Percentiles rank a stretch among this genome's conserved stretches.
phyloP scores from a whole-genome alignment of 2,888 invertebrate genomes.

The Diaprepes abbreviatus region DNA sequence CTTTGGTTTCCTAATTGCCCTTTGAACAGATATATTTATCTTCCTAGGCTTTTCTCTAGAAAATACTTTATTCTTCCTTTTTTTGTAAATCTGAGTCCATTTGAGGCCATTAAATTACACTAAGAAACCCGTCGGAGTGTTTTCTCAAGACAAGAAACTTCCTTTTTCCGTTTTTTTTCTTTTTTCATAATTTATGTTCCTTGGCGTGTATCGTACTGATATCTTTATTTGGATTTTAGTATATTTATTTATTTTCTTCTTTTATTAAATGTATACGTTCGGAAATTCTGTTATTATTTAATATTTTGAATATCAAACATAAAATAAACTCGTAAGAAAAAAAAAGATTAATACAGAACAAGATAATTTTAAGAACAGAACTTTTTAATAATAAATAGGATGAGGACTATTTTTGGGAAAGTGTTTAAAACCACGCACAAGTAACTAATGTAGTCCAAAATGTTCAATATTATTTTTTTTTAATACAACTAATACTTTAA shows the following conservation, averaged over 20 bases:
- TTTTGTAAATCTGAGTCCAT: slow-evolving; percentile 17
- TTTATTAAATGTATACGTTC: too few species aligned
- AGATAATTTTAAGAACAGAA: too few species aligned
- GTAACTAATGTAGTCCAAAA: too few species aligned
- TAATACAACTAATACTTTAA: too few species aligned
- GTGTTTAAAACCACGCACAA: too few species aligned
- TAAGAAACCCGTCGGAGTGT: slow-evolving; percentile 13
- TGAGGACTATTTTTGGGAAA: too few species aligned
- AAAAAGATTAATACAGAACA: too few species aligned
- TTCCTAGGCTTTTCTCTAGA: not conserved
- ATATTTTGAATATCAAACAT: too few species aligned
- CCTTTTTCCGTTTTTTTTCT: slow-evolving; percentile 5
- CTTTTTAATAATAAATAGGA: too few species aligned
- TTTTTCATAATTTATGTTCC: not conserved
- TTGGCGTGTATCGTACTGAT: not conserved
- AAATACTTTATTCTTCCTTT: not conserved
- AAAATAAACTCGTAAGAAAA: too few species aligned
- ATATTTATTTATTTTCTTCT: not conserved
- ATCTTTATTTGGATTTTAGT: not conserved
- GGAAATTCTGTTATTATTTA: too few species aligned
- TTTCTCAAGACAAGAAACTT: slow-evolving; percentile 14
- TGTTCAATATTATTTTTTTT: too few species aligned
- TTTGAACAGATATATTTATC: slow-evolving; percentile 16
- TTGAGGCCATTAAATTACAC: slow-evolving; percentile 18
- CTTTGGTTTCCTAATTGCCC: slow-evolving; percentile 12